Base-by-base conservation (phyloP, 2,888 invertebrate genomes). In the Anagyrus pseudococci region DNA sequence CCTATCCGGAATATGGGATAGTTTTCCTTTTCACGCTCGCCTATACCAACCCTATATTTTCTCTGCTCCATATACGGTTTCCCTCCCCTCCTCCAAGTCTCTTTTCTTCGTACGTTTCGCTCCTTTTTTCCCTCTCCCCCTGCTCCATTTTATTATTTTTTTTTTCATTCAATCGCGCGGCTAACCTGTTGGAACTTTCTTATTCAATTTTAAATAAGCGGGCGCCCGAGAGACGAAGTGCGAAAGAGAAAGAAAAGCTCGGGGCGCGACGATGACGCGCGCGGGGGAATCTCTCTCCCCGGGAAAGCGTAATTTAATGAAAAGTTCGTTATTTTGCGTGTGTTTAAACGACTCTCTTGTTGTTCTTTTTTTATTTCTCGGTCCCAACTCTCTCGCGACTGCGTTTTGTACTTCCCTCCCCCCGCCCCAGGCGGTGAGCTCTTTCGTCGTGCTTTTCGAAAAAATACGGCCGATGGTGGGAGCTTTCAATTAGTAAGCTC, bases 161-260 rank as follows among this genome's bases (percentile, higher is more conserved):
- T 23, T 29, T 47, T 37, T 40, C 33, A 43, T 43, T 56, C 46
- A 33, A 56, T 56, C 41, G 57, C 58, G 3, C 22, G 25, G n/a
- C 33, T 49, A 44, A 61, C 61, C 55, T 61, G 61, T 61, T 61
- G 55, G 49, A 49, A 46, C 55, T 44, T 55, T 61, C 49, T 55
- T 56, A 56, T 61, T 56, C 44, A 50, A 50, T 61, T 61, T 44
- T 53, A 46, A 52, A 59, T 46, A 53, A 59, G 33, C 47, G 19
- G 22, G 40, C 29, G 19, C 40, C 17, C 17, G 29, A 8, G 26
- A n/a, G 25, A 7, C 25, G 1, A 7, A 4, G 25, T 4, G 19
- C 48, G 15, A 37, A 19, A n/a, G 17, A 22, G 29, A 29, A 10
- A 37, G 29, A 10, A 4, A 10, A 29, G 10, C 29, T 4, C 29